Base-by-base conservation (phyloP, 1,140 invertebrate species). In the Whitmania pigra region DNA sequence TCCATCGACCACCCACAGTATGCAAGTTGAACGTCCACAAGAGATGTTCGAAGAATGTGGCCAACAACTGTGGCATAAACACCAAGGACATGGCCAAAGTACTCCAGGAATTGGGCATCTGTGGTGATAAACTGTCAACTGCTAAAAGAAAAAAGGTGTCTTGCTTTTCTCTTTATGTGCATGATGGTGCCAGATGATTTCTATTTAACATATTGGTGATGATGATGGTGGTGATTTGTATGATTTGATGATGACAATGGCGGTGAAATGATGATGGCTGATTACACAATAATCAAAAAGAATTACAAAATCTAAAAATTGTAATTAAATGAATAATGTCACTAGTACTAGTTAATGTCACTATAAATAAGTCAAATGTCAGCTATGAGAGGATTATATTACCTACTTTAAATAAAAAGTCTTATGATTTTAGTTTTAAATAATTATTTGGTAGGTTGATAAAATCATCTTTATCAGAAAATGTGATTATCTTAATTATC, bases 21-120 rank as follows among this genome's bases (percentile, higher is more conserved):
- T 99, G 97, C 83, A 90, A 88, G 76, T 89, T 99, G 86, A 98
- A 98, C 85, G 93, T 99, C 72, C 97, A 99, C 85, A 98, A 98
- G 84, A 87, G 95, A 73, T 99, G 96, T 82, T 90, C 97, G 82
- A 94, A 94, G 84, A 99, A 99, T 85, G 95, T 99, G 54, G 94
- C 97, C 53, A 98, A 98, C 83, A 98, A 96, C 83, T 99, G 97
- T 84, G 95, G 97, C 76, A 94, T 97, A 78, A 93, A 99, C 85
- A 92, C 92, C 40, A 95, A 97, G 81, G 87, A 91, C 80, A 90
- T 99, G 89, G 94, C 92, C 0, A 89, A 93, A 80, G 90, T 97
- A 73, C 86, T 99, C 49, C 88, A 87, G 76, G 87, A 88, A 76
- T 89, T 98, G 82, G 95, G 94, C 74, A 91, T 98, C 67, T 90